Base-by-base conservation (phyloP, 2,888 invertebrate species). In the Invenusta paracnida region DNA sequence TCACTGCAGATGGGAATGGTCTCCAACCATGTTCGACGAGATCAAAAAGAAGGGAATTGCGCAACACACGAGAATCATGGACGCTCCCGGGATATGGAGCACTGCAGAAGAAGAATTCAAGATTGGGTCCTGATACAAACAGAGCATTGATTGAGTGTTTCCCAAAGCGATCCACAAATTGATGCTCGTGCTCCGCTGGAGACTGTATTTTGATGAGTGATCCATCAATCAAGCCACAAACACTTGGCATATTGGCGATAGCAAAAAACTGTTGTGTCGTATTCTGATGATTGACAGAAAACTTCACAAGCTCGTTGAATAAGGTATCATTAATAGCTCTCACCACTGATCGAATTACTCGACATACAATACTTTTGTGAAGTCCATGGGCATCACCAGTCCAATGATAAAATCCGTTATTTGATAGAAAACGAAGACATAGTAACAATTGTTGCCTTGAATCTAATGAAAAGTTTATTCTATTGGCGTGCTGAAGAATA, bases 341-440 rank as follows among this genome's bases (percentile, higher is more conserved):
- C 81, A 2, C 81, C 81, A 79, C 81, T 28, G 81, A 79, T 79
- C 28, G 81, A 27, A 79, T 79, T 11, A 79, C 81, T 79, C 81
- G 81, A 79, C 81, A 79, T 5, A 79, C 81, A 79, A 5, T 79
- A 79, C 81, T 79, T 79, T 79, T 79, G 81, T 79, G 81, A 79
- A 79, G 81, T 79, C 81, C 81, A 28, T 79, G 81, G 81, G 81
- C 48, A 48, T 48, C 48, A 5, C 48, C 48, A 17, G 48, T 48
- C 17, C 5, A 48, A 48, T 48, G 48, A 79, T 79, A 79, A 79
- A 79, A 79, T 11, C 81, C 81, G n/a, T 79, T 79, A 79, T 28
- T 79, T 79, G 81, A 79, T 79, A 79, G 17, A 79, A 79, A 79
- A 79, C 81, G 81, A 79, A 79, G 81, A 79, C 81, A 79, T n/a